phyloP scores from a whole-genome alignment of 2,888 invertebrate genomes.

The Coecobrya sp. region DNA sequence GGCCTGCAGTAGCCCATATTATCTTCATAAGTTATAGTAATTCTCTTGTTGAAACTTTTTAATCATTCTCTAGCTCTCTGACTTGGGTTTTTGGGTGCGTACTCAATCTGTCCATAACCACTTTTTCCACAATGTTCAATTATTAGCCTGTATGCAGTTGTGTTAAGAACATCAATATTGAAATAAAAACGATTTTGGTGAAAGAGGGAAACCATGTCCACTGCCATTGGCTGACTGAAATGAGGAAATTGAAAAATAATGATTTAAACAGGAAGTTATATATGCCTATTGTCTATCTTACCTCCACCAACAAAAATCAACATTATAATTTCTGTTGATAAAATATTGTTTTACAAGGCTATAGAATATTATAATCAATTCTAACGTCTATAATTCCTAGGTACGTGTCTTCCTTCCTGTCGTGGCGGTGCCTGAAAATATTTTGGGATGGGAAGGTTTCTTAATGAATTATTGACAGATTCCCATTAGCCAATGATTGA shows the following conservation, averaged over 20 bases:
- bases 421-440: background rate
- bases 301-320: background rate
- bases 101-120: slow-evolving; percentile 8
- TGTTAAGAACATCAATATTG: background rate
- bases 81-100: slow-evolving; percentile 50
- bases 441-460: slow-evolving; percentile 8
- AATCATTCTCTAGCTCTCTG: slow-evolving; percentile 1
- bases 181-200: slow-evolving; percentile 3
- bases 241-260: slow-evolving; percentile 63
- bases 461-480: slow-evolving; percentile 74
- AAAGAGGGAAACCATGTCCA: slow-evolving; percentile 4
- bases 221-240: background rate
- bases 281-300: no score
- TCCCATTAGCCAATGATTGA: slow-evolving; percentile 68
- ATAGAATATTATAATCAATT: slow-evolving; percentile 6
- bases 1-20: slow-evolving; percentile 22
- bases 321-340: background rate
- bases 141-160: background rate
- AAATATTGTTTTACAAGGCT: background rate
- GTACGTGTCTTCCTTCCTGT: background rate
- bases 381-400: background rate
- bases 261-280: slow-evolving; percentile 57
- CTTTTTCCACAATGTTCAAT: slow-evolving; percentile 26
- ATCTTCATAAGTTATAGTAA: background rate
- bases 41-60: background rate